These are phyloP conservation scores for Phyllopteryx taeniolatus DNA, from an alignment of 2,113 vertebrate genomes.

Conservation along the genomic window DNA sequence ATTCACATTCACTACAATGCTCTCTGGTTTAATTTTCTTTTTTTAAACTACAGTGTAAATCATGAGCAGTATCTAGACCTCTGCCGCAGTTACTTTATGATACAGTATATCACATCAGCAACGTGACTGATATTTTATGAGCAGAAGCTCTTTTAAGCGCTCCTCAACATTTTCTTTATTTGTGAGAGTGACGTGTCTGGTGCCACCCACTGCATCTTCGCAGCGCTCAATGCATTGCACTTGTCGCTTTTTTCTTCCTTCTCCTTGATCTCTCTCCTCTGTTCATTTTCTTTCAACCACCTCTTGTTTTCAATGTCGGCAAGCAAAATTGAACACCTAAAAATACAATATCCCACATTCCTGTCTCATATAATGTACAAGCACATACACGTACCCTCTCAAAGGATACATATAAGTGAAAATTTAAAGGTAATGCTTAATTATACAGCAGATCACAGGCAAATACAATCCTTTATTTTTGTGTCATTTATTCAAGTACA, in stretches of 20 bases:
- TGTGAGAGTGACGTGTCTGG: slow-evolving; percentile 32
- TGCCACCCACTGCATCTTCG: slow-evolving; percentile 12
- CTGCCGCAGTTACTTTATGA: background rate
- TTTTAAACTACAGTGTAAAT: background rate
- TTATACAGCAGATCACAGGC: background rate
- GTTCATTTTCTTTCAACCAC: slow-evolving; percentile 26
- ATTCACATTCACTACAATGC: background rate
- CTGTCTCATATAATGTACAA: background rate
- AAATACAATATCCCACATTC: slow-evolving; percentile 9
- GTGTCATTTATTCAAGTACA: no score
- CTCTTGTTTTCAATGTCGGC: slow-evolving; percentile 12
- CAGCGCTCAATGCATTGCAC: slow-evolving; percentile 1
- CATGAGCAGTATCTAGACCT: slow-evolving; percentile 5
- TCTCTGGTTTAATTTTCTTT: slow-evolving; percentile 22
- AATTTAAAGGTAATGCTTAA: background rate
- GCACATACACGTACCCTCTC: background rate
- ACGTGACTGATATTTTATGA: background rate
- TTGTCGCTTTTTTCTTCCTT: slow-evolving; percentile 11
- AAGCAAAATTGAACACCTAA: slow-evolving; percentile 18
- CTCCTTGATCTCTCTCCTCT: slow-evolving; percentile 30
- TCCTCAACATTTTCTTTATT: slow-evolving; percentile 34
- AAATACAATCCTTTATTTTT: background rate
- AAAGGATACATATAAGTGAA: background rate
- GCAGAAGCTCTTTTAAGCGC: slow-evolving; percentile 25
- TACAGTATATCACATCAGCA: slow-evolving; percentile 8